phyloP scores from a whole-genome alignment of 2,888 invertebrate species.

The Luperina nickerlii region DNA sequence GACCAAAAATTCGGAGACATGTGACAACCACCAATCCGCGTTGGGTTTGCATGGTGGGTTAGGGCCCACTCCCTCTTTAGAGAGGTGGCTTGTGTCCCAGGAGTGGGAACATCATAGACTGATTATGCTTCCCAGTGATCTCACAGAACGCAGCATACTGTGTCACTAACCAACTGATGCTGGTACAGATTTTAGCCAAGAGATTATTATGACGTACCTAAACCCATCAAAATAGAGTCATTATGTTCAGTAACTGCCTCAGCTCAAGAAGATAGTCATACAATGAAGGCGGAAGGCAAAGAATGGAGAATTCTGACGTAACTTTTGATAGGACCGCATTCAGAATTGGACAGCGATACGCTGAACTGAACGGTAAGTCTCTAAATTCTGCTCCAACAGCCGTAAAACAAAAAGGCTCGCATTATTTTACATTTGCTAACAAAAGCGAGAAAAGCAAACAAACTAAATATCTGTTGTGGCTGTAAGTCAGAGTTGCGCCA shows the following conservation, averaged over 20 bases:
- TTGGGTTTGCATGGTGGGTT: background rate
- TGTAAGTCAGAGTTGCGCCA: slow-evolving; percentile 78
- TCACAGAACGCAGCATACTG: background rate
- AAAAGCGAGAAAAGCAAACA: slow-evolving; percentile 68
- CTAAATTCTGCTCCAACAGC: slow-evolving; percentile 39
- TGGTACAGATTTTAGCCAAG: background rate
- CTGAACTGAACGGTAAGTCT: slow-evolving; percentile 24
- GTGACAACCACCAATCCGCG: background rate
- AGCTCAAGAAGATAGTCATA: background rate
- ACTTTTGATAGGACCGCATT: slow-evolving; percentile 18
- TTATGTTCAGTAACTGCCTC: background rate
- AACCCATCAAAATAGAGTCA: background rate
- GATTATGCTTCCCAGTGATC: background rate
- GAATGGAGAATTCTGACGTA: background rate
- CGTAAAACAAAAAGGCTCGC: slow-evolving; percentile 56
- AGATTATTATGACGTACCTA: background rate
- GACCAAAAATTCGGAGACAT: background rate
- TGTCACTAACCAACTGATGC: no score
- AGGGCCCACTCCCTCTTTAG: no score
- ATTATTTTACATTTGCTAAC: slow-evolving; percentile 60
- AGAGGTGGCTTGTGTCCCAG: background rate
- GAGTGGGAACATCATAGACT: background rate
- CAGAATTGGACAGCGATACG: slow-evolving; percentile 22
- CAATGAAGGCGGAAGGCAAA: background rate
- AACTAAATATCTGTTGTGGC: slow-evolving; percentile 72